Percentiles rank a stretch among this genome's conserved stretches.
Conservation (phyloP, 2,888 invertebrate genomes). For the Agrypnus murinus region DNA sequence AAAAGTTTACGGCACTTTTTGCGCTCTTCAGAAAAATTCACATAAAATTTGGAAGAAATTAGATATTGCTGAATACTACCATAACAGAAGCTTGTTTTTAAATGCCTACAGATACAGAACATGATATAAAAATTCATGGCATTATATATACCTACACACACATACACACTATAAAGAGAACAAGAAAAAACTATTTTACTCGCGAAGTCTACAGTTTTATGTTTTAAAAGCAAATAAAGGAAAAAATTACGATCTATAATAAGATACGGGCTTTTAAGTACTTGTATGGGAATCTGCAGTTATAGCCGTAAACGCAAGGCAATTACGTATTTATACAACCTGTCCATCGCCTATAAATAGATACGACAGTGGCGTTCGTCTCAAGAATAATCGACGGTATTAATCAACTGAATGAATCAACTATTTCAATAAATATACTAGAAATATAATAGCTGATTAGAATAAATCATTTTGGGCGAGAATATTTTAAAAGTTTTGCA, state of each 20-base stretch:
- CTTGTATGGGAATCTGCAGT: constrained; percentile 45
- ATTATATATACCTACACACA: no score
- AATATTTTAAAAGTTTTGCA: no score
- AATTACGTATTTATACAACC: constrained; percentile 47
- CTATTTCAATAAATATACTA: no score
- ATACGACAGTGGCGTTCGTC: constrained; percentile 39
- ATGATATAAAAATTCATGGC: constrained; percentile 8
- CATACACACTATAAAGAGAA: no score
- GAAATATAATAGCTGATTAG: no score
- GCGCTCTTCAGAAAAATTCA: neutral
- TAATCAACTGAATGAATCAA: no score
- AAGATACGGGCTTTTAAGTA: constrained; percentile 35
- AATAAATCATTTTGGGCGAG: no score
- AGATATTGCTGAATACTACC: neutral
- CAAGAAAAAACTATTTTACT: neutral
- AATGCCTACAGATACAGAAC: neutral
- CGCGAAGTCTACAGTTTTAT: constrained; percentile 9
- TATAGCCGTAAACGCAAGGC: constrained; percentile 40
- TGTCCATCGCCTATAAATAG: constrained; percentile 42
- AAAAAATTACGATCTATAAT: constrained; percentile 31
- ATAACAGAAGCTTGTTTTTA: constrained; percentile 1
- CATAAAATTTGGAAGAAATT: neutral
- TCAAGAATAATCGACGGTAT: no score
- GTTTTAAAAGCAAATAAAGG: constrained; percentile 12
- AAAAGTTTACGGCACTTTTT: neutral